These are phyloP conservation scores for Malurus cyaneus DNA, from an alignment of 2,113 vertebrate genomes.

Conservation along the genomic window DNA sequence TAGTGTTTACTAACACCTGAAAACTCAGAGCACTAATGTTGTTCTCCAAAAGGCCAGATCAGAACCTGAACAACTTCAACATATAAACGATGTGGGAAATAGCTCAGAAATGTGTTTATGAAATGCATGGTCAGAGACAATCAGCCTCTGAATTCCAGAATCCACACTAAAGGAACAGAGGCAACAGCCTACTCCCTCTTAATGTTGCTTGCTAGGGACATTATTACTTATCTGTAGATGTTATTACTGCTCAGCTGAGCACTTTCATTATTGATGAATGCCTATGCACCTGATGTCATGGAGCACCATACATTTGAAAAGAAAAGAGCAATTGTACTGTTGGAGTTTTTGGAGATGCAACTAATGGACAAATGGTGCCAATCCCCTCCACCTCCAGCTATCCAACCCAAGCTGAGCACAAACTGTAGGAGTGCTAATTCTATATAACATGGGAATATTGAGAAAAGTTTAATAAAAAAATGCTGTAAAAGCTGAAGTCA, in stretches of 20 bases:
- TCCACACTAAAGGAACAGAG: background rate
- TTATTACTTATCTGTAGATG: background rate
- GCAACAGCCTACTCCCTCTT: background rate
- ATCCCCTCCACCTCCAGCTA: background rate
- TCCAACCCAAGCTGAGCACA: background rate
- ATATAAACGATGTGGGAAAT: background rate
- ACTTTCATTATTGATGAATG: background rate
- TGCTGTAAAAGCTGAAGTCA: background rate
- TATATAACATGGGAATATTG: background rate
- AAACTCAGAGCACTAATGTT: rapidly evolving
- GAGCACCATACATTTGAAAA: background rate
- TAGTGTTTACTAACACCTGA: background rate
- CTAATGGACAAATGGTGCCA: background rate
- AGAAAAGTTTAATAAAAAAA: background rate
- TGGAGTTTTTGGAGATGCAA: background rate
- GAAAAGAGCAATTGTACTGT: background rate
- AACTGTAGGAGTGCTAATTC: background rate
- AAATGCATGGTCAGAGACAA: background rate
- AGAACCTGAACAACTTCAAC: background rate
- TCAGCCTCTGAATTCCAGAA: background rate
- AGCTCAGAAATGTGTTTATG: background rate
- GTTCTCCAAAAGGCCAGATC: background rate
- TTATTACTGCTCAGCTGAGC: background rate
- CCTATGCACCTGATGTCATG: background rate
- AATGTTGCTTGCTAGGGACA: background rate